A percentile compares a stretch with the other conserved stretches of the same genome.
Evolutionary conservation across 1,140 invertebrate species (phyloP).

Genomic region (Lepidostoma basale): DNA sequence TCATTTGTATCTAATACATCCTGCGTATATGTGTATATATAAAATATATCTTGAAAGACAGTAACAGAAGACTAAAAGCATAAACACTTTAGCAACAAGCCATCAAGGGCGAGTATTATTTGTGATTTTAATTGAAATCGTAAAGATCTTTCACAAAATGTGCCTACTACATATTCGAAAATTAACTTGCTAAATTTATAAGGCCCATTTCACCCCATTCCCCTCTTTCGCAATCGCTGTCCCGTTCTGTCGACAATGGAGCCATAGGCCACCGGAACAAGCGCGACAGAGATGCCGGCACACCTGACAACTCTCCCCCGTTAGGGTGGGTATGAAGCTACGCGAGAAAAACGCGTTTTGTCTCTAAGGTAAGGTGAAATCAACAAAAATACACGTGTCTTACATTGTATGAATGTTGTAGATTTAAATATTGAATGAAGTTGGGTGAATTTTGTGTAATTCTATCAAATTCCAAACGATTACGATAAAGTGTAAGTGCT

Average conservation of each 20-base stretch:
- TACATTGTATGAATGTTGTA: too few species aligned
- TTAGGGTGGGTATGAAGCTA: background rate
- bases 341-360: too few species aligned
- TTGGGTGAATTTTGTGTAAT: too few species aligned
- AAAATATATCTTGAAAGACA: too few species aligned
- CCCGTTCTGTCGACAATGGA: constrained; percentile 21
- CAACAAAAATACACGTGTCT: too few species aligned
- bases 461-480: too few species aligned
- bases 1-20: too few species aligned
- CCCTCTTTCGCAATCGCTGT: background rate
- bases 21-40: too few species aligned
- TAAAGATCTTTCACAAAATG: constrained; percentile 19
- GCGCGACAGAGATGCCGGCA: background rate
- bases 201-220: constrained; percentile 15
- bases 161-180: constrained; percentile 19
- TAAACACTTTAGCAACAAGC: background rate
- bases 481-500: too few species aligned
- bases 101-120: constrained; percentile 14
- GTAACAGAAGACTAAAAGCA: too few species aligned
- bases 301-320: background rate
- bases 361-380: too few species aligned
- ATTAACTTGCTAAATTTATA: constrained; percentile 29
- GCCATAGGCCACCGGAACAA: background rate
- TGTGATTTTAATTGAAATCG: constrained; percentile 27
- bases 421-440: too few species aligned